A percentile compares a stretch with the other conserved stretches of the same genome.
Conservation (phyloP, 2,113 vertebrate genomes). For the Acanthisitta chloris region DNA sequence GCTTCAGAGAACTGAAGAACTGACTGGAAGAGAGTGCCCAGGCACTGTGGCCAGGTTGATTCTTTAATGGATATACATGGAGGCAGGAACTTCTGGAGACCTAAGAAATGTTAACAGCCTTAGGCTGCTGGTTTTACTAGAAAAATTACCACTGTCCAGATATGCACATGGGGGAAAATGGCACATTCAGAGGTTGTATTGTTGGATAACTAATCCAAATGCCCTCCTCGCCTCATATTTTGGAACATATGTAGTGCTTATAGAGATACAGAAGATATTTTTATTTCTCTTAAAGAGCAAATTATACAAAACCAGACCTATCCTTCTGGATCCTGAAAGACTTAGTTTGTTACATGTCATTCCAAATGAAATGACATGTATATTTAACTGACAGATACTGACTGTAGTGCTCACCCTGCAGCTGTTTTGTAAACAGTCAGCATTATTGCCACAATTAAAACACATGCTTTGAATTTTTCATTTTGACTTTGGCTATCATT, state of each 20-base stretch:
- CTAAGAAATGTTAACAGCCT: background rate
- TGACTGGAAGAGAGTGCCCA: background rate
- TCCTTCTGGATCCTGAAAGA: background rate
- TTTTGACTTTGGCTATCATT: background rate
- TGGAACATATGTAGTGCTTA: background rate
- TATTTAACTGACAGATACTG: background rate
- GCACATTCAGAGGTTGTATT: background rate
- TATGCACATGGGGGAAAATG: background rate
- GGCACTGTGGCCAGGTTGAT: background rate
- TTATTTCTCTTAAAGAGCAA: background rate
- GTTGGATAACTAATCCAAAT: background rate
- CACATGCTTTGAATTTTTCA: background rate
- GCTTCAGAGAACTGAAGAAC: background rate
- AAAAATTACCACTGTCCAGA: background rate
- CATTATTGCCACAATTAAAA: background rate
- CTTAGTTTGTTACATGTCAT: background rate
- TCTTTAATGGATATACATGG: background rate
- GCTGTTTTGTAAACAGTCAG: background rate
- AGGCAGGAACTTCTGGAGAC: background rate
- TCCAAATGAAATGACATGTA: too few relatives aligned
- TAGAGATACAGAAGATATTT: background rate
- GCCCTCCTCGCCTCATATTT: background rate
- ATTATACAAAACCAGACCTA: background rate
- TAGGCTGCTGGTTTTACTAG: background rate
- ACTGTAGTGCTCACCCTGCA: background rate